Evolutionary conservation across 2,113 vertebrate genomes (phyloP), one percentile per base, ranked within the genome.

Genomic region (Pardalotus punctatus): DNA sequence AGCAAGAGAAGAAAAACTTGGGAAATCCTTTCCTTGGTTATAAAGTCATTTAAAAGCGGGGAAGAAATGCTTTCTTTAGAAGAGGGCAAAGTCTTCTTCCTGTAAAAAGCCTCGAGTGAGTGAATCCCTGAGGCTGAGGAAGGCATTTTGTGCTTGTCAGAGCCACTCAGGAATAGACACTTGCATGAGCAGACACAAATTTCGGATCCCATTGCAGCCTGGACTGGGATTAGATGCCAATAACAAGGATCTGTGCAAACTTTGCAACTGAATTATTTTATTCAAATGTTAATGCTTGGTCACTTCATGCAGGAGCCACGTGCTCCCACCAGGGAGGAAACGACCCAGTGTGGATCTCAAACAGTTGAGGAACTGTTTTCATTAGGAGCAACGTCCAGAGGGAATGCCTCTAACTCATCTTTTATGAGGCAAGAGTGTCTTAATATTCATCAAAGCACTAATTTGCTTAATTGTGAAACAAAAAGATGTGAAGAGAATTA

Each of bases 381-480:
- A 61, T 86, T 51, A 47, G 47, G 69, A 85, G 80, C 72, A 62
- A 67, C 71, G 60, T 62, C 88, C 89, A 25, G 42, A 16, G 81
- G 89, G 94, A 95, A 86, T 77, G 91, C 82, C 87, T 97, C 81
- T 86, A 88, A 70, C 84, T 92, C 93, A 92, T 93, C 95, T 70
- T 78, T 57, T 82, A 88, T 91, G 95, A 96, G 81, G 81, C 60
- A 25, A 78, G 81, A 92, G 81, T 9, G 0, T n/a, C 95, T 96
- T 92, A 92, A 81, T 93, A 92, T 96, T 95, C 95, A 94, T 94
- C 95, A 78, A 86, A 96, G 90, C 74, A 7, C 88, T 97, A 92
- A 97, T 97, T 95, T 93, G 89, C 83, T 90, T 96, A 95, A 97
- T 94, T 96, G 95, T 90, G 83, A 94, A 96, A 92, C 90, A 94